phyloP scores from a whole-genome alignment of 2,797 vertebrate species.

The Coracias cyanogaster region DNA sequence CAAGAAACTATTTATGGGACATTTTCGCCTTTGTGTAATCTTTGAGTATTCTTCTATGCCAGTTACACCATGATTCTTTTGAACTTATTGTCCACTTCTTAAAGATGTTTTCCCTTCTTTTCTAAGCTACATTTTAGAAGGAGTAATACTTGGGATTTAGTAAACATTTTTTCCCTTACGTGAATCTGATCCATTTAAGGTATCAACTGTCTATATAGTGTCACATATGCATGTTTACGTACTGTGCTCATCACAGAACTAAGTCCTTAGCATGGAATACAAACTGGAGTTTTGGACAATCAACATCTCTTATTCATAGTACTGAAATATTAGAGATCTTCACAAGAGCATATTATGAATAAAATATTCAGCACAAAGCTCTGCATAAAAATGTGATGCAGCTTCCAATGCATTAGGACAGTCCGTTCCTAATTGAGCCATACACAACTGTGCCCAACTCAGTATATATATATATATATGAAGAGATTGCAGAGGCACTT shows the following conservation, averaged over 20 bases:
- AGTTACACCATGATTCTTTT: background rate
- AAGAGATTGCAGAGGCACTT: background rate
- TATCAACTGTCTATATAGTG: background rate
- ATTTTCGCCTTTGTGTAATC: background rate
- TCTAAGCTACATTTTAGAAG: background rate
- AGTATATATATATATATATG: background rate
- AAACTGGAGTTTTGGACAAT: background rate
- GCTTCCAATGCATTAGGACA: background rate
- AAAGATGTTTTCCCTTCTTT: background rate
- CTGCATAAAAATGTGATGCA: background rate
- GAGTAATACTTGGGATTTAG: background rate
- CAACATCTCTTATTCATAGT: background rate
- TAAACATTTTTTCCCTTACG: background rate
- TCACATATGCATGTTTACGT: accelerated
- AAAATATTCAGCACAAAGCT: constrained; percentile 21
- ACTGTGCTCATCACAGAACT: background rate
- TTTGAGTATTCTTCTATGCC: background rate
- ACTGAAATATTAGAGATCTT: background rate
- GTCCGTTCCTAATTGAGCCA: background rate
- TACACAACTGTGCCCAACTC: background rate
- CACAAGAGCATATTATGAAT: background rate
- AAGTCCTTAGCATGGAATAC: background rate
- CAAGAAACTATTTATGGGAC: background rate
- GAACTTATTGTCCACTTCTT: background rate
- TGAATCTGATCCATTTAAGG: background rate